Conservation (phyloP, 2,113 vertebrate genomes). For the Agapornis roseicollis region DNA sequence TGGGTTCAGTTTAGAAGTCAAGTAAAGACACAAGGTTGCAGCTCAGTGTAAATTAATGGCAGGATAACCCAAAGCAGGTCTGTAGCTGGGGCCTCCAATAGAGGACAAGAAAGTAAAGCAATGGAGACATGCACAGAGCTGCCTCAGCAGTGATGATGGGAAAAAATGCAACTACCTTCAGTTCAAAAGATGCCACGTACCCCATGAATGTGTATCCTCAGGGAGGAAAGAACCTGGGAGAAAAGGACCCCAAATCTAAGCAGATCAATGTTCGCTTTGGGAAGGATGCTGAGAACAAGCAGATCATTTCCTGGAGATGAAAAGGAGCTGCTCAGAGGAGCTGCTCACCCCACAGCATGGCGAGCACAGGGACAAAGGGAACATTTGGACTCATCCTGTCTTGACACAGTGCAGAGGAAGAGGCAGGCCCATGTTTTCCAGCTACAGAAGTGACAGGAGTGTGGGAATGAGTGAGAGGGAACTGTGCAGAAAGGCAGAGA, state of each 20-base stretch:
- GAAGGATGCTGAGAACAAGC: background rate
- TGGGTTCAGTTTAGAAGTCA: background rate
- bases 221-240: background rate
- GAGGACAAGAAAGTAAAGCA: background rate
- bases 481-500: background rate
- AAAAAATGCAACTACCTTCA: background rate
- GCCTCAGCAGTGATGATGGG: background rate
- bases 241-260: background rate
- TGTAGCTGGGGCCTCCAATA: background rate
- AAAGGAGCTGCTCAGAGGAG: background rate
- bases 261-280: background rate
- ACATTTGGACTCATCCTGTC: background rate
- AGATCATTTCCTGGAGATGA: background rate
- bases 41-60: background rate
- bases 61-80: background rate
- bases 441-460: background rate
- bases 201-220: background rate
- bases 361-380: background rate
- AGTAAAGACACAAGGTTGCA: background rate
- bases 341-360: background rate
- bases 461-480: accelerated
- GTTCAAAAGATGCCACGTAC: background rate
- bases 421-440: accelerated
- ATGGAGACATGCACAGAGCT: background rate
- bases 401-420: background rate